Evolutionary conservation across 92 coral and sea anemone species (phyloP).

Genomic region (Epizoanthus fatuus): DNA sequence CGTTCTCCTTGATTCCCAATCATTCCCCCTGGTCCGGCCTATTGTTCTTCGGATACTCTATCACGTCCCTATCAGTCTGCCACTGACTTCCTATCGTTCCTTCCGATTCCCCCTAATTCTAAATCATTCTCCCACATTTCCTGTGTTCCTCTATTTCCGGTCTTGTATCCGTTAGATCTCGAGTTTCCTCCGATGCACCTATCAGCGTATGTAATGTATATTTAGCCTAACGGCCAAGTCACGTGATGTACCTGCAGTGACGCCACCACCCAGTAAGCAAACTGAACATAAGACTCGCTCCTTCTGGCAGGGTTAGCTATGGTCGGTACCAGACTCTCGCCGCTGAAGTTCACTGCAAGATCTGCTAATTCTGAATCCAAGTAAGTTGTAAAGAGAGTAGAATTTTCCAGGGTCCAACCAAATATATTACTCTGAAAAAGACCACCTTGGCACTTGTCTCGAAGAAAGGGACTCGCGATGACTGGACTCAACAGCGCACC

Average conservation of each 20-base stretch:
- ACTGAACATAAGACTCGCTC: slow-evolving; percentile 86
- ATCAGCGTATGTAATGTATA: not conserved
- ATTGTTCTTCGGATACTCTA: no score
- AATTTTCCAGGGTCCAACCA: slow-evolving; percentile 91
- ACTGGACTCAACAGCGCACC: slow-evolving; percentile 98
- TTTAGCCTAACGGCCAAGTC: not conserved
- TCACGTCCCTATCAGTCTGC: no score
- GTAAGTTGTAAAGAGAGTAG: slow-evolving; percentile 63
- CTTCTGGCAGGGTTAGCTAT: slow-evolving; percentile 10
- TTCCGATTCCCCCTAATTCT: no score
- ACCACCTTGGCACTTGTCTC: slow-evolving; percentile 88
- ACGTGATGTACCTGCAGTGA: slow-evolving; percentile 82
- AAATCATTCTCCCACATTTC: no score
- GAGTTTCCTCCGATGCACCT: no score
- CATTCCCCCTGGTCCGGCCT: no score
- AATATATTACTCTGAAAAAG: slow-evolving; percentile 86
- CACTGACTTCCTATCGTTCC: no score
- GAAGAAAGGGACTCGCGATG: slow-evolving; percentile 94
- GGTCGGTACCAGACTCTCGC: slow-evolving; percentile 32
- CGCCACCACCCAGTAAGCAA: slow-evolving; percentile 97
- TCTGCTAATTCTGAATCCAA: slow-evolving; percentile 53
- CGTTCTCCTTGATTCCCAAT: no score
- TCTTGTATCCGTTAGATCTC: no score
- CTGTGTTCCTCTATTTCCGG: no score
- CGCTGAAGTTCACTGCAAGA: slow-evolving; percentile 50